These are phyloP conservation scores for Papilio protenor DNA, from an alignment of 2,888 invertebrate genomes.

Conservation along the genomic window DNA sequence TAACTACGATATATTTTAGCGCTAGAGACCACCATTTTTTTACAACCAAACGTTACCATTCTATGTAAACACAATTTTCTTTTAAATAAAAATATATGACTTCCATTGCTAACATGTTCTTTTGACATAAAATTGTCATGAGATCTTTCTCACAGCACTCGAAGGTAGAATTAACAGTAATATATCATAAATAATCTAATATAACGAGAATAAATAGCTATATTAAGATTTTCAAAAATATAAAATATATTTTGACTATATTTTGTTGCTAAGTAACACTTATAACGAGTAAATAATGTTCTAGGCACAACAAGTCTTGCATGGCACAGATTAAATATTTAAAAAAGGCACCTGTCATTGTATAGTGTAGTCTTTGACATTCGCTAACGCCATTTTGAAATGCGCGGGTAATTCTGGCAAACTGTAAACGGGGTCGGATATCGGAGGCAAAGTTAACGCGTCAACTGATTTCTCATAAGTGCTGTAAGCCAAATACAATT, in stretches of 20 bases:
- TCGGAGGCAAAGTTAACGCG: conserved; percentile 70
- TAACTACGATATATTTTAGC: background rate
- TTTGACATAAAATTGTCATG: conserved; percentile 53
- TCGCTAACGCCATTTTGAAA: conserved; percentile 65
- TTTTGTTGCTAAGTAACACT: conserved; percentile 4
- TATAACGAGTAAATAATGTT: conserved; percentile 23
- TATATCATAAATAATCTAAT: conserved; percentile 39
- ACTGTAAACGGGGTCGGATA: conserved; percentile 73
- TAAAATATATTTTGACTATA: conserved; percentile 13
- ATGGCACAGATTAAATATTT: conserved; percentile 48
- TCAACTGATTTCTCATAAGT: conserved; percentile 71
- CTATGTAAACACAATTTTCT: conserved; percentile 22
- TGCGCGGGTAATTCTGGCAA: conserved; percentile 70
- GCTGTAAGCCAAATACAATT: conserved; percentile 68
- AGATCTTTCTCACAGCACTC: conserved; percentile 80
- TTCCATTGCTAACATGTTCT: conserved; percentile 18
- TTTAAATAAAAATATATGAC: conserved; percentile 13
- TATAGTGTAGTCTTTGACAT: conserved; percentile 64
- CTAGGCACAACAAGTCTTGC: conserved; percentile 45
- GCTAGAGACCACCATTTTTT: background rate
- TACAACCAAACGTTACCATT: background rate
- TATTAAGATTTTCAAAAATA: conserved; percentile 25
- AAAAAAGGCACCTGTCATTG: conserved; percentile 52
- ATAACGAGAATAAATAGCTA: conserved; percentile 39
- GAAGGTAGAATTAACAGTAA: conserved; percentile 46